Base-by-base conservation (phyloP, 2,888 invertebrate species). In the Ptychoptera albimana region DNA sequence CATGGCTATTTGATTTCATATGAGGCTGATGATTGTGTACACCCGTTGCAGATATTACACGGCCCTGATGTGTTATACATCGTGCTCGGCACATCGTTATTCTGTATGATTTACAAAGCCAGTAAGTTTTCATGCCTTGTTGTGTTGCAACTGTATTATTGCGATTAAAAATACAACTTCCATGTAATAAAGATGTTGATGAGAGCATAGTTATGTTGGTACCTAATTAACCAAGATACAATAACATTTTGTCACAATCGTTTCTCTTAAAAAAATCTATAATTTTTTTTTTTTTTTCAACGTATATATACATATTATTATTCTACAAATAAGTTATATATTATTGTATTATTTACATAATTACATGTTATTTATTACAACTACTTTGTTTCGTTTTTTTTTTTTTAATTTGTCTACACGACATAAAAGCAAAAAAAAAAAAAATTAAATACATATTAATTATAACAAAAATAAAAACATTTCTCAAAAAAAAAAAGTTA, bases 91-190 rank as follows among this genome's bases (percentile, higher is more conserved):
- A 66, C 62, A 66, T 65, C 49, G 63, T 64, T 47, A 66, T 63
- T 29, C 66, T 58, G 53, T 66, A 66, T 2, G 66, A 65, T 49
- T 66, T 66, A 51, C 66, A 66, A 40, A 66, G 56, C 66, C 66
- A 66, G 49, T 66, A 66, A 12, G 66, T 66, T 56, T 66, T 66
- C 65, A 66, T 65, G 48, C 66, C 66, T 54, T 66, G 65, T 49
- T 65, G 66, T 29, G 66, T 66, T 48, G 66, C 66, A 43, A 66
- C 66, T 23, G 66, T 66, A 54, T 66, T 66, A 53, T 66, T 66
- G 37, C 66, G 60, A 53, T 66, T 66, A 53, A 65, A 66, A 37
- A 66, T 64, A 49, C 66, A 66, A 49, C 60, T 63, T 45, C 64
- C 64, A 51, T 66, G 66, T 47, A 66, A 56, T 50, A 66, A 52